Conservation (phyloP, 2,113 vertebrate species). For the Myotis brandtii region DNA sequence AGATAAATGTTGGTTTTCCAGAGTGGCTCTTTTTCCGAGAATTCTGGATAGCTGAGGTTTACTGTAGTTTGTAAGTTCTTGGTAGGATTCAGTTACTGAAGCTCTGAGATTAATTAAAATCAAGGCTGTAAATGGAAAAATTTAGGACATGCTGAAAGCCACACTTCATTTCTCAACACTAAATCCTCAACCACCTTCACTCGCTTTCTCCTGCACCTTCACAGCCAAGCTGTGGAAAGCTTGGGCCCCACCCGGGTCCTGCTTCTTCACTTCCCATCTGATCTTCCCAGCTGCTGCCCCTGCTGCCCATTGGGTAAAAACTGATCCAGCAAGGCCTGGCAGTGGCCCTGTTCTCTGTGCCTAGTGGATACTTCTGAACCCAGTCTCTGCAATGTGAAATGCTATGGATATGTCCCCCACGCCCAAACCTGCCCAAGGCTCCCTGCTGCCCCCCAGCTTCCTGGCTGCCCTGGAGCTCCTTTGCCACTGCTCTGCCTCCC, state of each 20-base stretch:
- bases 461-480: not conserved
- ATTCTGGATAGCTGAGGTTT: not conserved
- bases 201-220: not conserved
- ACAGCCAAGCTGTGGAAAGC: not conserved
- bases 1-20: constrained; percentile 27
- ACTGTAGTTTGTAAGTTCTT: not conserved
- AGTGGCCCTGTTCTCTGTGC: not conserved
- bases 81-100: not conserved
- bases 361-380: not conserved
- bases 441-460: not conserved
- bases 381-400: not conserved
- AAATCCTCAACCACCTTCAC: not conserved
- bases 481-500: not conserved
- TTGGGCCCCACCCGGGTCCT: not conserved
- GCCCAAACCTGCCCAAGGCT: not conserved
- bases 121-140: not conserved
- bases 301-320: not conserved
- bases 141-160: not conserved
- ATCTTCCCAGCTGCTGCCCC: not conserved
- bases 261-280: not conserved
- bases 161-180: not conserved
- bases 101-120: constrained; percentile 15
- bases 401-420: not conserved
- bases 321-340: not conserved
- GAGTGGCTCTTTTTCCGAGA: not conserved